phyloP scores from a whole-genome alignment of 2,113 vertebrate species.

The Agelaius tricolor region DNA sequence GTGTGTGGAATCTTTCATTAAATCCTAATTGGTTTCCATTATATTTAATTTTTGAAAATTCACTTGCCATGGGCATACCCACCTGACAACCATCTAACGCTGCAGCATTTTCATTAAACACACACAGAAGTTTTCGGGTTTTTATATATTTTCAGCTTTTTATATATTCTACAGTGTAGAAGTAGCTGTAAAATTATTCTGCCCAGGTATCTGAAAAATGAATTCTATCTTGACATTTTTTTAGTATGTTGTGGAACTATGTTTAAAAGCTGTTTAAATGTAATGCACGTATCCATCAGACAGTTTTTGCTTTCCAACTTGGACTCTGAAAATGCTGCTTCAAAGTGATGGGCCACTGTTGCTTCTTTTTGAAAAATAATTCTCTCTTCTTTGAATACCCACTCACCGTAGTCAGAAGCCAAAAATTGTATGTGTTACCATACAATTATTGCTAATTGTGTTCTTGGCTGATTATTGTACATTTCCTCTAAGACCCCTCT shows the following conservation, averaged over 20 bases:
- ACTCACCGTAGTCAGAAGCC: not conserved
- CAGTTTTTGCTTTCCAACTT: not conserved
- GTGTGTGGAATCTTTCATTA: not conserved
- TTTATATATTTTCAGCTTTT: not conserved
- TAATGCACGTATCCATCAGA: not conserved
- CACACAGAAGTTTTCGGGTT: not conserved
- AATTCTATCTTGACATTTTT: not conserved
- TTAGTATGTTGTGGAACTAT: not conserved
- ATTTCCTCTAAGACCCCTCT: not conserved
- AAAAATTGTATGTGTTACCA: not conserved
- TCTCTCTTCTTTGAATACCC: not conserved
- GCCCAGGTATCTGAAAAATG: not conserved
- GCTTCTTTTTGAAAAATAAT: not conserved
- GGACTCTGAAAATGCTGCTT: not conserved
- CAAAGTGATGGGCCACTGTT: not conserved
- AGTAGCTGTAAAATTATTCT: not conserved
- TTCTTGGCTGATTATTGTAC: not conserved
- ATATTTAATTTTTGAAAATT: not conserved
- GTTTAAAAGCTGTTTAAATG: not conserved
- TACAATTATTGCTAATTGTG: not conserved
- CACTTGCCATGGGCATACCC: not conserved
- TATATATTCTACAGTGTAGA: not conserved
- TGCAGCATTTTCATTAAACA: not conserved
- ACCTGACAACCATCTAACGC: not conserved
- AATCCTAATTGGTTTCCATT: not conserved